A percentile compares a stretch with the other conserved stretches of the same genome.
Evolutionary conservation across 2,113 vertebrate genomes (phyloP).

Genomic region (Cygnus atratus): DNA sequence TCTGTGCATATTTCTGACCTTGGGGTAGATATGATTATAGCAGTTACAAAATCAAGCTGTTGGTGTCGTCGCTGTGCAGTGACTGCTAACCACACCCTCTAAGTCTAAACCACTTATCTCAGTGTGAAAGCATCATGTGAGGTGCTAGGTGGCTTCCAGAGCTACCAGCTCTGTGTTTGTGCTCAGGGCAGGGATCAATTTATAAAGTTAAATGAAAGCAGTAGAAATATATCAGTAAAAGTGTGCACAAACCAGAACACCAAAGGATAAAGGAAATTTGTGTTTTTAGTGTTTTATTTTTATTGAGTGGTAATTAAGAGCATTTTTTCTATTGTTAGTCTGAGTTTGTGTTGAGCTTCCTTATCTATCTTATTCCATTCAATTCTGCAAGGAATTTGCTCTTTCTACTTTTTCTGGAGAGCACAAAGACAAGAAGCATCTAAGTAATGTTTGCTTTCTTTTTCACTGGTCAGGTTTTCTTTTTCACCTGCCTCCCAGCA

Average conservation of each 20-base stretch:
- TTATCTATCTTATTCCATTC: background rate
- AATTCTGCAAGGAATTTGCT: background rate
- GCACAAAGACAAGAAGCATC: background rate
- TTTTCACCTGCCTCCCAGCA: background rate
- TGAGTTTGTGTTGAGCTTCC: background rate
- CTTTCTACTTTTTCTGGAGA: background rate
- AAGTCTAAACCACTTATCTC: constrained; percentile 57
- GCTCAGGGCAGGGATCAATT: constrained; percentile 72
- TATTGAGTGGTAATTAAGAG: background rate
- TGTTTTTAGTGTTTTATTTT: constrained; percentile 9
- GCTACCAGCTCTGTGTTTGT: constrained; percentile 46
- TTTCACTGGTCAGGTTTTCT: too few relatives aligned
- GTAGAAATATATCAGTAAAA: background rate
- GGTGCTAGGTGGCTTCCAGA: constrained; percentile 73
- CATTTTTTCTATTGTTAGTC: background rate
- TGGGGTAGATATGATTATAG: background rate
- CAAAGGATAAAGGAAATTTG: background rate
- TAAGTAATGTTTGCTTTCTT: background rate
- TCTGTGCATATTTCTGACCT: background rate
- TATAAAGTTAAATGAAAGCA: constrained; percentile 50
- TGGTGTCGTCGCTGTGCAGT: constrained; percentile 26
- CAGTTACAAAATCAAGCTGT: constrained; percentile 46
- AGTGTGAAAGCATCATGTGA: constrained; percentile 75
- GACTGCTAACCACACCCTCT: constrained; percentile 76
- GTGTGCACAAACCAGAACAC: background rate